Percentiles rank a stretch among this genome's conserved stretches.
phyloP scores from a whole-genome alignment of 2,113 vertebrate genomes.

The Pachycephala philippinensis region DNA sequence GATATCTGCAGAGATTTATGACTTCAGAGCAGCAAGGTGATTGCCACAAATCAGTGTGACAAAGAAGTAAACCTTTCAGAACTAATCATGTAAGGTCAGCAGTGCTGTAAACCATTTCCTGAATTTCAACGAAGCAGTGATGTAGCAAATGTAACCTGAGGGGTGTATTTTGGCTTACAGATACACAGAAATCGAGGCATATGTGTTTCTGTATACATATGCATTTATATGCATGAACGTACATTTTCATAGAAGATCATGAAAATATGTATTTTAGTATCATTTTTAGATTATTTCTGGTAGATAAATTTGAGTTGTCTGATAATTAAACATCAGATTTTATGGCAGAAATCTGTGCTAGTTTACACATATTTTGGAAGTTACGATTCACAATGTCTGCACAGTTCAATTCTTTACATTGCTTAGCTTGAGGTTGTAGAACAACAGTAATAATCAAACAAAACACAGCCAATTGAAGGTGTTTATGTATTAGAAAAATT shows the following conservation, averaged over 20 bases:
- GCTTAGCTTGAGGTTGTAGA: neutral
- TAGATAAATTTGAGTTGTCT: neutral
- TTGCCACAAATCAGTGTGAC: slow-evolving; percentile 43
- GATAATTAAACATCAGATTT: neutral
- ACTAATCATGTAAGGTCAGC: slow-evolving; percentile 19
- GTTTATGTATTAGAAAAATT: neutral
- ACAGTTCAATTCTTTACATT: neutral
- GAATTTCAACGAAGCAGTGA: neutral
- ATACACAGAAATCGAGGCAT: neutral
- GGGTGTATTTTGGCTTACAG: neutral
- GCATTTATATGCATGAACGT: neutral
- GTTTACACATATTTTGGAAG: neutral
- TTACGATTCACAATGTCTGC: neutral
- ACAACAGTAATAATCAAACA: neutral
- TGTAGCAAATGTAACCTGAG: neutral
- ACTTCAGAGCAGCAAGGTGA: slow-evolving; percentile 8
- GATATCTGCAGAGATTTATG: neutral
- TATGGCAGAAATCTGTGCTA: neutral
- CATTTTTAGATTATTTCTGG: neutral
- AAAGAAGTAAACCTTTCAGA: slow-evolving; percentile 23
- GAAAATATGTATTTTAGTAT: neutral
- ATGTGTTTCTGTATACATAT: rapidly evolving
- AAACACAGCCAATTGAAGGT: neutral
- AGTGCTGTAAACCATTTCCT: neutral
- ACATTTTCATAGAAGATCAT: neutral